phyloP scores from a whole-genome alignment of 1,140 invertebrate genomes.

The Nebria ingens region DNA sequence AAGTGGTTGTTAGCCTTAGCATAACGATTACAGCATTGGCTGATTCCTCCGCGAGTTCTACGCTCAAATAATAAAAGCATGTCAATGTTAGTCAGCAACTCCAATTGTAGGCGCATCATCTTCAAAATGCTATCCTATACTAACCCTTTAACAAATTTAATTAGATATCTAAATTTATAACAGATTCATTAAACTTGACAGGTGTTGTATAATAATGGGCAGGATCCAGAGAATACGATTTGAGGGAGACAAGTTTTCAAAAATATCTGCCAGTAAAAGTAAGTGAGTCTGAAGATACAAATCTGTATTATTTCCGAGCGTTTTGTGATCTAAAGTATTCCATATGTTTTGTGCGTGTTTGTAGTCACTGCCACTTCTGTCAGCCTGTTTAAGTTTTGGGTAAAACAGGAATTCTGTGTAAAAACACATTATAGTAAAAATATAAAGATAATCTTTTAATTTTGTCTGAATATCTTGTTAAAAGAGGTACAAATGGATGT shows the following conservation, averaged over 20 bases:
- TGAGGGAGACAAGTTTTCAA: slow-evolving; percentile 37
- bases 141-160: slow-evolving; percentile 27
- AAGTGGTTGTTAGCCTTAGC: slow-evolving; percentile 37
- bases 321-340: slow-evolving; percentile 28
- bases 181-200: slow-evolving; percentile 13
- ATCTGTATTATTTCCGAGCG: slow-evolving; percentile 32
- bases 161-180: slow-evolving; percentile 25
- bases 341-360: slow-evolving; percentile 30
- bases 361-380: slow-evolving; percentile 30
- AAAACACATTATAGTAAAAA: too few species aligned
- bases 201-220: too few species aligned
- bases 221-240: too few species aligned
- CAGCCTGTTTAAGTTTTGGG: too few species aligned
- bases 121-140: slow-evolving; percentile 33
- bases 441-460: too few species aligned
- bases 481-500: too few species aligned
- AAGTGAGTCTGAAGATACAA: slow-evolving; percentile 35
- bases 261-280: slow-evolving; percentile 30
- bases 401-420: too few species aligned
- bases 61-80: slow-evolving; percentile 34
- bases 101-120: slow-evolving; percentile 30
- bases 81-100: slow-evolving; percentile 36
- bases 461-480: too few species aligned
- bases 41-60: slow-evolving; percentile 33
- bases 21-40: too few species aligned